These are phyloP conservation scores for Frankliniella intonsa DNA, from an alignment of 2,888 invertebrate species.

Conservation along the genomic window DNA sequence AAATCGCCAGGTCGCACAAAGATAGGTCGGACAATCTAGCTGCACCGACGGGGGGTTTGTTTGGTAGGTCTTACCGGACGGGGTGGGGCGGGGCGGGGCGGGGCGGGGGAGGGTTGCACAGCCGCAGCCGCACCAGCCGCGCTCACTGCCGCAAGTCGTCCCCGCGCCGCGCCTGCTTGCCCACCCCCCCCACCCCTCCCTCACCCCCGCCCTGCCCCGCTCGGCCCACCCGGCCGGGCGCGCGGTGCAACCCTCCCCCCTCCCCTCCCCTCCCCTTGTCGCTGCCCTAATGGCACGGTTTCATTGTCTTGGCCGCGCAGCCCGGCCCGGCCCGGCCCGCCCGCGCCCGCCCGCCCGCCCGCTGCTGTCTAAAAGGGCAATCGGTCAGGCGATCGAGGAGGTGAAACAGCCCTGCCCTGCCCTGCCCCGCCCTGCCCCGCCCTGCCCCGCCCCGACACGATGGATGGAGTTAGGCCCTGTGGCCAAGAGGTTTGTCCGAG, in stretches of 20 bases:
- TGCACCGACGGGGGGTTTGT: no score
- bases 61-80: no score
- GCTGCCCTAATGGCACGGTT: background rate
- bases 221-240: background rate
- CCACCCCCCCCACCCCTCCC: background rate
- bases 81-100: no score
- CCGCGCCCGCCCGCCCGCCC: background rate
- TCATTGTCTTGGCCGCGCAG: background rate
- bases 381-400: background rate
- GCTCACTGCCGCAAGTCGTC: no score
- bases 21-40: no score
- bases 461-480: background rate
- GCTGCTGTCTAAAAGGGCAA: background rate
- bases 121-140: no score
- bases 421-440: background rate
- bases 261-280: background rate
- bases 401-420: background rate
- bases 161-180: no score
- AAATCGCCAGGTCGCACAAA: no score
- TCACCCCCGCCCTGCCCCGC: no score
- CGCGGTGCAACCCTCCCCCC: background rate
- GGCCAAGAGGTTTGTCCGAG: no score
- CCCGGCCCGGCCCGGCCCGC: background rate
- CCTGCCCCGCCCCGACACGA: background rate
- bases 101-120: no score